Evolutionary conservation across 1,140 invertebrate genomes (phyloP), one percentile per base, ranked within the genome.

Genomic region (Trichonephila clavata): DNA sequence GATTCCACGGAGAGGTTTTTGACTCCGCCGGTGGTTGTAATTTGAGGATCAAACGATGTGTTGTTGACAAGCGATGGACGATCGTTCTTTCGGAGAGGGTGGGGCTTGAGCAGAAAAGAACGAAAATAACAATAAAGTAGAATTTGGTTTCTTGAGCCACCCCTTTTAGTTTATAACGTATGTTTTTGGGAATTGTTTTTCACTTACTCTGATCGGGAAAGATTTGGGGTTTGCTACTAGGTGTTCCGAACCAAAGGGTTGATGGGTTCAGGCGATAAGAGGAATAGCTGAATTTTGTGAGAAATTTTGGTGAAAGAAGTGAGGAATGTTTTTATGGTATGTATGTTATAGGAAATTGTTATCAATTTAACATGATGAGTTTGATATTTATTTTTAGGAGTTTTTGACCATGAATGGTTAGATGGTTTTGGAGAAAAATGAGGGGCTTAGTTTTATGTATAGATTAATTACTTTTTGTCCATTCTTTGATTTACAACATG

Each of bases 1-100:
- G 50, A 83, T 83, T 83, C 81, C 8, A 24, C 2, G 43, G 16
- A 77, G 27, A 77, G 71, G 71, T 77, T 77, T 77, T 77, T 77
- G 71, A 77, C 71, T 77, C 27, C 3, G 32, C 20, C 16, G 71
- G 71, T 77, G 5, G 71, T 39, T 39, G 71, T 77, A 77, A 77
- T 77, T 32, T 77, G 71, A 27, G 71, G 71, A 77, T 71, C 68
- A 71, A 27, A 5, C 68, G 27, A 71, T 77, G 16, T 20, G 2
- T 39, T 77, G 71, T 77, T 77, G 71, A 77, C 71, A 77, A 77
- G 71, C 24, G 71, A 14, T 27, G 24, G 5, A 27, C 27, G 13
- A 14, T 77, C 27, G 13, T 77, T 77, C 27, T 39, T 77, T 32
- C 18, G 16, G 27, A 24, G 65, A 68, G 65, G 65, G 65, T 68